A percentile compares a stretch with the other conserved stretches of the same genome.
Conservation (phyloP, 2,797 vertebrate species). For the Acanthurus tractus region DNA sequence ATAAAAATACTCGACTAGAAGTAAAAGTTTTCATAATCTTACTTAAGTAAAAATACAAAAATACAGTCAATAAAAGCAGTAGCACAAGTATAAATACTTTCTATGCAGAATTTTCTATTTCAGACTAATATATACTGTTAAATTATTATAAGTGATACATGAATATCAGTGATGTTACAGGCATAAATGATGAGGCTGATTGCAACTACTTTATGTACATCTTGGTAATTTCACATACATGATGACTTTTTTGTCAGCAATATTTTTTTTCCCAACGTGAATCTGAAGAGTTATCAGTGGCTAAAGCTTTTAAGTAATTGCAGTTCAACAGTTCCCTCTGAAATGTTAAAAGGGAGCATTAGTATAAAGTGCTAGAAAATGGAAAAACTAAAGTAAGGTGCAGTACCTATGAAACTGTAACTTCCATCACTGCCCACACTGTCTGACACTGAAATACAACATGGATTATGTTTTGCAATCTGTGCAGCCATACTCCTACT, state of each 20-base stretch:
- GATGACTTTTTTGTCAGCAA: background rate
- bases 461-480: slow-evolving; percentile 1
- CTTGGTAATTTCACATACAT: background rate
- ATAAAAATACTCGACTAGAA: too few species aligned
- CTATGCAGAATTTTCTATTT: background rate
- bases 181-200: background rate
- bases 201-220: background rate
- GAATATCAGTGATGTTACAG: background rate
- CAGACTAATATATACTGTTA: background rate
- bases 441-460: background rate
- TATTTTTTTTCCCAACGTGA: background rate
- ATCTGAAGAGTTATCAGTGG: background rate
- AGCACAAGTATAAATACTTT: background rate
- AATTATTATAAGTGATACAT: background rate
- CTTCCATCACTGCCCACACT: background rate
- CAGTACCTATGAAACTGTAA: too few species aligned
- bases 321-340: background rate
- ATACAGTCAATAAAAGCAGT: background rate
- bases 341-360: too few species aligned
- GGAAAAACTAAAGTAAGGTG: too few species aligned
- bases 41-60: background rate
- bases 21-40: too few species aligned
- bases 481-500: background rate
- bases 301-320: background rate
- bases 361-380: too few species aligned